Base-by-base conservation (phyloP, 2,113 vertebrate genomes). In the Myotis lucifugus region DNA sequence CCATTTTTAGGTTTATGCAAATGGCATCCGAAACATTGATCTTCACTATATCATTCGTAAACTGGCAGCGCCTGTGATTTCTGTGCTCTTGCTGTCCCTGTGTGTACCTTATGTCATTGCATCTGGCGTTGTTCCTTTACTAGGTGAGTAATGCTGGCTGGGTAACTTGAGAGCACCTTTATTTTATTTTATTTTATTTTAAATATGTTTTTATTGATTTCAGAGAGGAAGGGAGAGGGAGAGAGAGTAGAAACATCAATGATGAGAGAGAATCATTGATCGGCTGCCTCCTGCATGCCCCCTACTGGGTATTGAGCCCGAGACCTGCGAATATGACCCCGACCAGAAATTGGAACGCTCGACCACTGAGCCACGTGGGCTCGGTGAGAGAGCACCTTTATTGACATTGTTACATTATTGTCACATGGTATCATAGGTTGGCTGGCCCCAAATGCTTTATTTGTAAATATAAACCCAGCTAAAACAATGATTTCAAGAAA, bases 11-110 rank as follows among this genome's bases (percentile, higher is more conserved):
- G 99, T 99, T 73, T 99, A 99, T 72, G 99, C 99, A 95, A 99
- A 99, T 69, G 99, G 99, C 1, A 99, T 99, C 97, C 99, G 99
- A 84, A 99, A 99, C 98, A 99, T 99, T 64, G 99, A 99, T 94
- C 99, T 99, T 73, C 99, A 99, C 91, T 99, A 99, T 97, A 99
- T 99, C 96, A 99, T 99, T 96, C 98, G 98, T 19, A 99, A 99
- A 93, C 98, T 99, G 98, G 99, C 99, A 11, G 99, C 99, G 21
- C 99, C 99, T 0, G 99, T 99, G 37, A 99, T 99, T 97, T 99
- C 99, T 18, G 99, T 99, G 88, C 98, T 99, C 67, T 96, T 99
- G 82, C 98, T 99, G 91, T 99, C 99, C 27, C 98, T 99, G 88
- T 99, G 99, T 97, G 98, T 99, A 83, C 99, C 99, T 0, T 99